Evolutionary conservation across 2,113 vertebrate species (phyloP).

Genomic region (Ochotona curzoniae): DNA sequence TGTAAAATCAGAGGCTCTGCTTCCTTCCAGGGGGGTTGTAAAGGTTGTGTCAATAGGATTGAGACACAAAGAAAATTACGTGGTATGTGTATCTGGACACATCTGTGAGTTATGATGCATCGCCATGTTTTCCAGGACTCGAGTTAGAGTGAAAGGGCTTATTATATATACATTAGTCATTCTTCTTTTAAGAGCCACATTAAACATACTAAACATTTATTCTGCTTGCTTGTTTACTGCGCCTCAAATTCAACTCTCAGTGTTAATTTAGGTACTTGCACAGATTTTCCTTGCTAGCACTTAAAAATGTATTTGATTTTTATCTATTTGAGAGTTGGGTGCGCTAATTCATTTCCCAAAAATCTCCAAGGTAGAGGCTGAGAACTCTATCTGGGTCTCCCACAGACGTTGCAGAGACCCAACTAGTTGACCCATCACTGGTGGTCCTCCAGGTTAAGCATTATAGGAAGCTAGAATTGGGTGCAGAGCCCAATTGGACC

Average conservation of each 20-base stretch:
- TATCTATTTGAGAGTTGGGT: too few species aligned
- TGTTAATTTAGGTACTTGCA: not conserved
- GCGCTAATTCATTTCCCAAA: too few species aligned
- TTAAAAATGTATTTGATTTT: too few species aligned
- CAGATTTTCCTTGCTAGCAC: not conserved
- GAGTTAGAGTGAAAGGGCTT: not conserved
- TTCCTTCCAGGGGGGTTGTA: not conserved
- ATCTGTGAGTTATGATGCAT: not conserved
- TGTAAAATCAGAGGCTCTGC: conserved; percentile 32
- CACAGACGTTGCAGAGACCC: too few species aligned
- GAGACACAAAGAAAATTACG: not conserved
- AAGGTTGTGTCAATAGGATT: not conserved
- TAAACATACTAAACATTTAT: not conserved
- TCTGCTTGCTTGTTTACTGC: not conserved
- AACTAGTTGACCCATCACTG: too few species aligned
- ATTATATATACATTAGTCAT: not conserved
- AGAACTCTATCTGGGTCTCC: too few species aligned
- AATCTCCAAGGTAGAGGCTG: too few species aligned
- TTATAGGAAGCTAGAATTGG: too few species aligned
- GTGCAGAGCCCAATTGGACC: too few species aligned
- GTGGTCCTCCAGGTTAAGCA: too few species aligned
- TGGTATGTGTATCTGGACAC: not conserved
- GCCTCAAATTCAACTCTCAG: not conserved
- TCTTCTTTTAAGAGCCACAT: not conserved
- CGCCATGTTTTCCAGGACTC: not conserved